These are phyloP conservation scores for Glyphotaelius pellucidus DNA, from an alignment of 2,888 invertebrate species.

Conservation along the genomic window DNA sequence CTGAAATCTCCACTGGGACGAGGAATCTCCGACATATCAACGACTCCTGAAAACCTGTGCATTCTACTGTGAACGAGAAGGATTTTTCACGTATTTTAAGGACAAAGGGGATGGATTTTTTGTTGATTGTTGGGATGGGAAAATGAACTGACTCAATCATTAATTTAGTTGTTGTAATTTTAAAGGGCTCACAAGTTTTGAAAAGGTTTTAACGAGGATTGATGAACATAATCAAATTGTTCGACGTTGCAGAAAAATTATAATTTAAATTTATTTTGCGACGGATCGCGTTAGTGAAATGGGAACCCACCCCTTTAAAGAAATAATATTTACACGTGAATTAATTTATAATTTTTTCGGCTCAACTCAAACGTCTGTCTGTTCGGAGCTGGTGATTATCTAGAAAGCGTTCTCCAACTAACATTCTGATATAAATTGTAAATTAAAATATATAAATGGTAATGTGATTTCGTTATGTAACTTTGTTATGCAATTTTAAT, in stretches of 20 bases:
- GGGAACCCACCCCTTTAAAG: too few relatives aligned
- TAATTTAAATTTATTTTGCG: not conserved
- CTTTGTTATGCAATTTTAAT: too few relatives aligned
- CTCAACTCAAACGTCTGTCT: too few relatives aligned
- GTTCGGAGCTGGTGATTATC: too few relatives aligned
- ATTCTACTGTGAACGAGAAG: conserved; percentile 4
- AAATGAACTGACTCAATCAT: not conserved
- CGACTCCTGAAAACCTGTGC: conserved; percentile 7
- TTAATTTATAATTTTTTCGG: too few relatives aligned
- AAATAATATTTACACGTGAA: too few relatives aligned
- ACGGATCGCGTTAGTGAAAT: not conserved
- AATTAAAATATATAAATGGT: too few relatives aligned
- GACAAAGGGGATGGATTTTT: not conserved
- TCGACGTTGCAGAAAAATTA: not conserved
- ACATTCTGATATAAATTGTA: too few relatives aligned
- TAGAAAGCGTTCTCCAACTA: too few relatives aligned
- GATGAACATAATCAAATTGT: not conserved
- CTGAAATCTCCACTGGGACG: conserved; percentile 33
- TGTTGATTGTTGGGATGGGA: not conserved
- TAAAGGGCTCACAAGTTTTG: not conserved
- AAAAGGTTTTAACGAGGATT: not conserved
- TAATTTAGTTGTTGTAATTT: not conserved
- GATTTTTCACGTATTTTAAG: not conserved
- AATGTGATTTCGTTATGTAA: too few relatives aligned
- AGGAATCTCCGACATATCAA: conserved; percentile 20